A percentile compares a stretch with the other conserved stretches of the same genome.
Conservation (phyloP, 2,797 vertebrate species). For the Chelonia mydas region DNA sequence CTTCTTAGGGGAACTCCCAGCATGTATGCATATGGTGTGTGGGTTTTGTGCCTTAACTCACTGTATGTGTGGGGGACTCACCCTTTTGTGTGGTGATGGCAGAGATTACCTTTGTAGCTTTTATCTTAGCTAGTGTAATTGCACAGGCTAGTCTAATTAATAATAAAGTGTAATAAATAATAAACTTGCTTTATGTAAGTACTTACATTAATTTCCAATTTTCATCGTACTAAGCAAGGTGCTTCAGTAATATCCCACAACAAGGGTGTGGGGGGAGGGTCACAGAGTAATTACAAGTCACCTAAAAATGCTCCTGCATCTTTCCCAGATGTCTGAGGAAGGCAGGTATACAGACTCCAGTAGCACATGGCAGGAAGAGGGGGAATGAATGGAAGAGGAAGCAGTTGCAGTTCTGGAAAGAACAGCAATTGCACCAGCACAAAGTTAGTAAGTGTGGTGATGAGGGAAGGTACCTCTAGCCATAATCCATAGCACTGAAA, state of each 20-base stretch:
- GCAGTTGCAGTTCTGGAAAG: not conserved
- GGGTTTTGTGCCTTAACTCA: not conserved
- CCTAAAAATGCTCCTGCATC: not conserved
- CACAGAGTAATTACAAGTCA: not conserved
- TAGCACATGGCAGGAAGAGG: not conserved
- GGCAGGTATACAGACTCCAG: not conserved
- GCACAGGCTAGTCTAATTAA: slow-evolving; percentile 19
- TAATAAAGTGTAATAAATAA: slow-evolving; percentile 1
- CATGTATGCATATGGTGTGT: accelerated
- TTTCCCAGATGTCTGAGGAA: not conserved
- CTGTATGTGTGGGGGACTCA: not conserved
- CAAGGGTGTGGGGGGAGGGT: not conserved
- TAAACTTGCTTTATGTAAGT: not conserved
- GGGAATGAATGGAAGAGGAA: not conserved
- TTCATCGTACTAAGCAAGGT: not conserved
- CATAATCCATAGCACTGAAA: not conserved
- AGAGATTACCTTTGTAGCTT: slow-evolving; percentile 2
- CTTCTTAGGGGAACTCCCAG: accelerated
- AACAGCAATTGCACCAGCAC: not conserved
- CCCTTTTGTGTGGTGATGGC: not conserved
- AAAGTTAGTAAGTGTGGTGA: not conserved
- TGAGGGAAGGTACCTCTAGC: not conserved
- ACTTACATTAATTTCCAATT: slow-evolving; percentile 31
- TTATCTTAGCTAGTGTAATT: not conserved
- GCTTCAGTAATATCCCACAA: not conserved